A percentile compares a stretch with the other conserved stretches of the same genome.
Evolutionary conservation across 2,888 invertebrate genomes (phyloP).

Genomic region (Abscondita cerata): DNA sequence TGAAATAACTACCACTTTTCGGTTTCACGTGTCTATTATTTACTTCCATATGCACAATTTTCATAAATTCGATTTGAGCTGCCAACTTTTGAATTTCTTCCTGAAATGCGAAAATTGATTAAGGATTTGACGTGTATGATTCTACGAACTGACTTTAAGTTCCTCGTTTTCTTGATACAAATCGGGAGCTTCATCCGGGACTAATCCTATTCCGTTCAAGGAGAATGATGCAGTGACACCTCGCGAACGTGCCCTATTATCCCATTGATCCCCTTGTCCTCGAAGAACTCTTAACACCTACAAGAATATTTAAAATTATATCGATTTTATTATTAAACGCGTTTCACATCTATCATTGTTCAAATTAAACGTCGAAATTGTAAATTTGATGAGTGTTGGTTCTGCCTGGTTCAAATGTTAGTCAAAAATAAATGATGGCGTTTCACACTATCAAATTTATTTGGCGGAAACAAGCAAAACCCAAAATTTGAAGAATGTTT

Average conservation of each 20-base stretch:
- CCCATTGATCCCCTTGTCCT: constrained; percentile 91
- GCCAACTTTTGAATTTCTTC: constrained; percentile 92
- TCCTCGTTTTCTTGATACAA: constrained; percentile 91
- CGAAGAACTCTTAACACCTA: constrained; percentile 81
- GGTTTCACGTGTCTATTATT: constrained; percentile 89
- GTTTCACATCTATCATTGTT: too few relatives aligned
- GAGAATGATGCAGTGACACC: constrained; percentile 87
- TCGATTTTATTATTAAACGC: too few relatives aligned
- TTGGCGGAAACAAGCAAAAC: too few relatives aligned
- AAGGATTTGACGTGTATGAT: not conserved
- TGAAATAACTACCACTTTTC: constrained; percentile 83
- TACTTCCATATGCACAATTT: constrained; percentile 92
- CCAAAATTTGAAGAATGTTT: too few relatives aligned
- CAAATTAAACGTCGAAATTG: too few relatives aligned
- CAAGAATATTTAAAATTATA: too few relatives aligned
- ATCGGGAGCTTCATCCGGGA: constrained; percentile 85
- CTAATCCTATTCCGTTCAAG: constrained; percentile 83
- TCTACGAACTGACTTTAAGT: constrained; percentile 73
- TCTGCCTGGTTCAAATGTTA: too few relatives aligned
- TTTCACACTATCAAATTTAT: too few relatives aligned
- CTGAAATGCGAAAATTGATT: constrained; percentile 58
- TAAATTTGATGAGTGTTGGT: too few relatives aligned
- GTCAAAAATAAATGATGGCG: too few relatives aligned
- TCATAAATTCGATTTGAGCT: constrained; percentile 92
- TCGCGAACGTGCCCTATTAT: constrained; percentile 81